These are phyloP conservation scores for Holcopasites calliopsidis DNA, from an alignment of 1,140 invertebrate species.

Conservation along the genomic window DNA sequence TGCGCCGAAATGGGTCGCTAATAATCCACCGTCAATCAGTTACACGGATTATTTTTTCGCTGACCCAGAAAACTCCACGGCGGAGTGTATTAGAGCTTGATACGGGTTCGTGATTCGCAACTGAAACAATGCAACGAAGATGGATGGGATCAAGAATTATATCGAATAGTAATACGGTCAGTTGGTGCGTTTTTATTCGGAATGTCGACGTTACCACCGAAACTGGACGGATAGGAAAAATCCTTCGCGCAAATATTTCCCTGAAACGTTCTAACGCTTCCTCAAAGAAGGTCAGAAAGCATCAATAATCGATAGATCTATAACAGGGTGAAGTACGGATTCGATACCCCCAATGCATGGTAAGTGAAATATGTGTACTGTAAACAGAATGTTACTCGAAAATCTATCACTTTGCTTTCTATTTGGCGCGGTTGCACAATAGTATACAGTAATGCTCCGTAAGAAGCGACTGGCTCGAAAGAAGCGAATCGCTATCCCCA, in stretches of 20 bases:
- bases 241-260: constrained; percentile 34
- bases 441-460: no score
- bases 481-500: no score
- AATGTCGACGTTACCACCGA: not conserved
- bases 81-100: not conserved
- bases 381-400: no score
- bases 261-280: constrained; percentile 2
- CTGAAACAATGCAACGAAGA: not conserved
- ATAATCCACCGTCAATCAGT: not conserved
- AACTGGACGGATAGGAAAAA: constrained; percentile 14
- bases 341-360: constrained; percentile 19
- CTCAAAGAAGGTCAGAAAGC: constrained; percentile 22
- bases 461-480: no score
- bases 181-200: not conserved
- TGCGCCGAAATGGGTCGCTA: not conserved
- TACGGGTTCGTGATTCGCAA: not conserved
- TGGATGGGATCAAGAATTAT: not conserved
- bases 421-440: no score
- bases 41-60: not conserved
- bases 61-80: not conserved
- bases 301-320: constrained; percentile 42
- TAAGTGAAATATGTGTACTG: constrained; percentile 7
- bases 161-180: not conserved
- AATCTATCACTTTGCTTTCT: no score
- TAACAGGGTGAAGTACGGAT: constrained; percentile 32